phyloP scores from a whole-genome alignment of 2,113 vertebrate genomes.

The Tricholaema leucomelas region DNA sequence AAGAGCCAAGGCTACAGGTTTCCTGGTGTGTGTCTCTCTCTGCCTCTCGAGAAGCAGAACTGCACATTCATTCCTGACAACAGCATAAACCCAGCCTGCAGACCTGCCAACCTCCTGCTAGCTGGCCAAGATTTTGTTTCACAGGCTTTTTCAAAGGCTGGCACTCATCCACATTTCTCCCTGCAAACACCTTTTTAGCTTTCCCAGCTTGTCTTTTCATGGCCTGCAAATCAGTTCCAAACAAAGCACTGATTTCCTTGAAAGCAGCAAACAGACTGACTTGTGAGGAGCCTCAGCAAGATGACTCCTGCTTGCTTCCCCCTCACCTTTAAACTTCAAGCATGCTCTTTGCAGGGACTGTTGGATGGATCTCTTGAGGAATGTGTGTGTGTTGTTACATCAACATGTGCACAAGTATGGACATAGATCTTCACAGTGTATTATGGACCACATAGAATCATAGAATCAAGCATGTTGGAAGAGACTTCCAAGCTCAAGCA shows the following conservation, averaged over 20 bases:
- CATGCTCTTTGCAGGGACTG: background rate
- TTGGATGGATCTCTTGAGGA: background rate
- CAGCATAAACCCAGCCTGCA: background rate
- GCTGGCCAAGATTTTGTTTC: conserved; percentile 21
- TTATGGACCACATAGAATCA: too few relatives aligned
- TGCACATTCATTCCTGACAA: background rate
- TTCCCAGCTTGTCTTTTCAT: background rate
- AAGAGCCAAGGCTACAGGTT: rapidly evolving
- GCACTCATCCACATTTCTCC: background rate
- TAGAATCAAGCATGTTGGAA: too few relatives aligned
- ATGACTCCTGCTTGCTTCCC: rapidly evolving
- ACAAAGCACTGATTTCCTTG: background rate
- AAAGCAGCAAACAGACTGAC: background rate
- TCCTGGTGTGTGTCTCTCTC: conserved; percentile 20
- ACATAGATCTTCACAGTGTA: background rate
- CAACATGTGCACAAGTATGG: too few relatives aligned
- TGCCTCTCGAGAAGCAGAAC: background rate
- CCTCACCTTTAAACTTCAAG: background rate
- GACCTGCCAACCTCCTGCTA: conserved; percentile 2
- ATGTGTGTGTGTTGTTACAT: background rate
- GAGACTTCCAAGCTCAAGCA: too few relatives aligned
- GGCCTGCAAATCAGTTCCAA: background rate
- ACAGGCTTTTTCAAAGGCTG: conserved; percentile 2
- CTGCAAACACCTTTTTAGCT: background rate
- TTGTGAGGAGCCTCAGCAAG: background rate